Percentiles rank a stretch among this genome's conserved stretches.
phyloP scores from a whole-genome alignment of 2,888 invertebrate species.

The Drosophila testacea region DNA sequence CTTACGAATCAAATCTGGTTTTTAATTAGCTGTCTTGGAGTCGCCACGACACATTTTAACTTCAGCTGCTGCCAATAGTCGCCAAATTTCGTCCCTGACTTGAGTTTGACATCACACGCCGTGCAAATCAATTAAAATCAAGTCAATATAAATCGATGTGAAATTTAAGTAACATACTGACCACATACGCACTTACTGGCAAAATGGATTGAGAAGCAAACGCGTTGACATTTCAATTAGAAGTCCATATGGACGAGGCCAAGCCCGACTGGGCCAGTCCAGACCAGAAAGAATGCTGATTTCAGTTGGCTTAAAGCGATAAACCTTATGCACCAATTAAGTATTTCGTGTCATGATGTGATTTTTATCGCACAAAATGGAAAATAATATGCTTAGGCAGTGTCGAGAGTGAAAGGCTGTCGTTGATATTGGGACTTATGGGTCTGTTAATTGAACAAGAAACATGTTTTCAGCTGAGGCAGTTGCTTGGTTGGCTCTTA shows the following conservation, averaged over 20 bases:
- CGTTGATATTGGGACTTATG: constrained; percentile 53
- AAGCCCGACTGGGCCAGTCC: constrained; percentile 4
- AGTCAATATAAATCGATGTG: constrained; percentile 47
- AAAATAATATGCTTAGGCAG: constrained; percentile 56
- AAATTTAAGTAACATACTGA: constrained; percentile 52
- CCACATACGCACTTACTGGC: constrained; percentile 41
- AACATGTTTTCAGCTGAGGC: constrained; percentile 65
- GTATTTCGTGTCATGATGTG: constrained; percentile 59
- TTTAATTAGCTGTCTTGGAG: constrained; percentile 54
- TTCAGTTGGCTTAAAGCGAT: constrained; percentile 51
- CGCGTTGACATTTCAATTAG: constrained; percentile 79
- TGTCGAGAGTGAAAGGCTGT: constrained; percentile 57
- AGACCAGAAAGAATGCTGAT: constrained; percentile 55
- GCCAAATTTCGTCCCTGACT: constrained; percentile 69
- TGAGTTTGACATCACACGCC: constrained; percentile 63
- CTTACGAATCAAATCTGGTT: constrained; percentile 35
- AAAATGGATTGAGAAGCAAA: constrained; percentile 75
- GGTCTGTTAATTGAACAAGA: constrained; percentile 76
- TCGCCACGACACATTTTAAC: constrained; percentile 57
- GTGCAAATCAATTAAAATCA: constrained; percentile 66
- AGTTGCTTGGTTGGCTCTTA: constrained; percentile 23
- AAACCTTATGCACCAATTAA: constrained; percentile 68
- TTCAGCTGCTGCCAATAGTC: constrained; percentile 47
- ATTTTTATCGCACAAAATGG: constrained; percentile 53
- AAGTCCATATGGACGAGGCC: constrained; percentile 47